These are phyloP conservation scores for Rhodeus uyekii DNA, from an alignment of 2,797 vertebrate genomes.

Conservation along the genomic window DNA sequence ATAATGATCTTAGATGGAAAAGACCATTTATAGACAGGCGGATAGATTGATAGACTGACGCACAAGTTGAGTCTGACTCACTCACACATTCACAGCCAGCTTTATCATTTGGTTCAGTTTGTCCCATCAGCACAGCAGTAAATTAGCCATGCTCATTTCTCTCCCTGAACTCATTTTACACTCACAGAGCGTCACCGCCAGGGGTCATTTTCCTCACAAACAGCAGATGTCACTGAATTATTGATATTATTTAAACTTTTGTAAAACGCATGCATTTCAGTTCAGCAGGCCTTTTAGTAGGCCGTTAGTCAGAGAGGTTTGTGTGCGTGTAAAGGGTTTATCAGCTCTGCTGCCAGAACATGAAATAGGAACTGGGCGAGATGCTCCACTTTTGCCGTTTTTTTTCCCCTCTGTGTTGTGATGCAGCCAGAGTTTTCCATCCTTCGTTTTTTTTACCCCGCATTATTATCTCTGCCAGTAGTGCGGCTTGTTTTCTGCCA, in stretches of 20 bases:
- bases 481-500: slow-evolving; percentile 12
- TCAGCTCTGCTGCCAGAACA: slow-evolving; percentile 15
- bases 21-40: too few species aligned
- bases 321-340: slow-evolving; percentile 25
- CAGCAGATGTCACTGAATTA: slow-evolving; percentile 56
- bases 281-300: slow-evolving; percentile 14
- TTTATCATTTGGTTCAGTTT: slow-evolving; percentile 49
- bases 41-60: neutral
- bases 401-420: neutral
- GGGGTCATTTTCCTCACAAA: slow-evolving; percentile 44
- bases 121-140: slow-evolving; percentile 46
- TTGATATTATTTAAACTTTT: slow-evolving; percentile 49
- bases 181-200: slow-evolving; percentile 43
- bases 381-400: neutral
- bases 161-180: slow-evolving; percentile 60
- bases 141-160: slow-evolving; percentile 58
- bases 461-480: slow-evolving; percentile 15
- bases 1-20: too few species aligned
- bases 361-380: slow-evolving; percentile 6
- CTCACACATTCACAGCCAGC: slow-evolving; percentile 25
- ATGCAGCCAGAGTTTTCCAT: slow-evolving; percentile 23
- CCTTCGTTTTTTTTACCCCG: slow-evolving; percentile 1
- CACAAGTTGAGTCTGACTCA: slow-evolving; percentile 5
- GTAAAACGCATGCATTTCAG: slow-evolving; percentile 30
- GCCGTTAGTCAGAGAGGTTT: slow-evolving; percentile 7